phyloP scores from a whole-genome alignment of 2,797 vertebrate species.

The Diglossa cyanea region DNA sequence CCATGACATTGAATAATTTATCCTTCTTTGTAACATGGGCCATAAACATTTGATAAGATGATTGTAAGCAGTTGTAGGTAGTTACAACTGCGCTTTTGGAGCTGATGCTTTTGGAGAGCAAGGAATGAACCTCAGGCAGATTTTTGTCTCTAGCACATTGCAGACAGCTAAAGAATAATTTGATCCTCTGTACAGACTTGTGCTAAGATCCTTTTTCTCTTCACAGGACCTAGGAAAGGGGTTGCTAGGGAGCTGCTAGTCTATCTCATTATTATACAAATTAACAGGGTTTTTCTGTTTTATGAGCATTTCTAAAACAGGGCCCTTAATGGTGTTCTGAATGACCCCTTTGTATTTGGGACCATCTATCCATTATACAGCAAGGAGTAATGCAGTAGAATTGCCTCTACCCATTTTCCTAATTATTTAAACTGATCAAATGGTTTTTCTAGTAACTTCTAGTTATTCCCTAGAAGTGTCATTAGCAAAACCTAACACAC shows the following conservation, averaged over 20 bases:
- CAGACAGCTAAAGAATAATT: background rate
- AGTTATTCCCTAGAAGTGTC: background rate
- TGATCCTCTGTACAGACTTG: background rate
- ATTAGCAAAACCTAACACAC: background rate
- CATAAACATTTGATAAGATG: background rate
- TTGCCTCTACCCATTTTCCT: background rate
- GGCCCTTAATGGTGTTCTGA: background rate
- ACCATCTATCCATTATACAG: background rate
- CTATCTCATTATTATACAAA: background rate
- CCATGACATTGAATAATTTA: background rate
- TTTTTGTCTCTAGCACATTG: background rate
- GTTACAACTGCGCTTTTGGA: background rate
- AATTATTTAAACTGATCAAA: background rate
- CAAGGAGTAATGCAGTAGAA: background rate
- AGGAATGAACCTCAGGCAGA: background rate
- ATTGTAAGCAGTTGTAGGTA: background rate
- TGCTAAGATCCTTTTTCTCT: background rate
- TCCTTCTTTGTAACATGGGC: background rate
- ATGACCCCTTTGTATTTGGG: background rate
- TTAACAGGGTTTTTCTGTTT: fast-evolving
- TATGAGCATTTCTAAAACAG: background rate
- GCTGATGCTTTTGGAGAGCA: background rate
- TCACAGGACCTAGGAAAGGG: background rate
- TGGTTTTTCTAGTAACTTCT: background rate
- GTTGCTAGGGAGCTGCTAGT: conserved; percentile 1